phyloP scores from a whole-genome alignment of 1,140 invertebrate genomes.

The Drosophila aff. region DNA sequence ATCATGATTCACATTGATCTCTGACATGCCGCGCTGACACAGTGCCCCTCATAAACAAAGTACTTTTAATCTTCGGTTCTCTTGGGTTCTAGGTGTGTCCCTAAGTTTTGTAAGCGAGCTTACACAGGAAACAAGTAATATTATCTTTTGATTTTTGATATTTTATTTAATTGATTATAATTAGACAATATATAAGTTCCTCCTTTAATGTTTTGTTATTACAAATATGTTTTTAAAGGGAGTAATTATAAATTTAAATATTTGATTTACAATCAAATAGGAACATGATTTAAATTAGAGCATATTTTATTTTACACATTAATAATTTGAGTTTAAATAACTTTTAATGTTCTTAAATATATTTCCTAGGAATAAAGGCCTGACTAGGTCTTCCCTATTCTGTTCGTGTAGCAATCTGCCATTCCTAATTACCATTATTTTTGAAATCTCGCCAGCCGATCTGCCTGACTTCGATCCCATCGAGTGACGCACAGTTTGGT shows the following conservation, averaged over 20 bases:
- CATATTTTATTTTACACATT: not conserved
- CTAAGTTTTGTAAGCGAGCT: constrained; percentile 10
- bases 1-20: constrained; percentile 61
- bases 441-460: constrained; percentile 49
- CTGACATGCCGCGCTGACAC: constrained; percentile 51
- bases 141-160: not conserved
- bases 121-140: constrained; percentile 4
- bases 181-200: too few species aligned
- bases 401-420: constrained; percentile 42
- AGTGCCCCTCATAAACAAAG: constrained; percentile 43
- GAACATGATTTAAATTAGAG: not conserved
- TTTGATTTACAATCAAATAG: not conserved
- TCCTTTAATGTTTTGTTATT: too few species aligned
- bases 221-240: too few species aligned
- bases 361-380: not conserved
- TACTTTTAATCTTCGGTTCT: constrained; percentile 31
- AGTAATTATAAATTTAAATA: not conserved
- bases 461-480: constrained; percentile 33
- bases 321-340: not conserved
- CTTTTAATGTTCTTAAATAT: not conserved
- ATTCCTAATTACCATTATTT: constrained; percentile 61
- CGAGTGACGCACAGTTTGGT: constrained; percentile 52
- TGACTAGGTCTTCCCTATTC: not conserved
- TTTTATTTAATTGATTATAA: not conserved
- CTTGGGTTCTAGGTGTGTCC: constrained; percentile 42